These are phyloP conservation scores for Tachysurus fulvidraco DNA, from an alignment of 2,113 vertebrate species.

Conservation along the genomic window DNA sequence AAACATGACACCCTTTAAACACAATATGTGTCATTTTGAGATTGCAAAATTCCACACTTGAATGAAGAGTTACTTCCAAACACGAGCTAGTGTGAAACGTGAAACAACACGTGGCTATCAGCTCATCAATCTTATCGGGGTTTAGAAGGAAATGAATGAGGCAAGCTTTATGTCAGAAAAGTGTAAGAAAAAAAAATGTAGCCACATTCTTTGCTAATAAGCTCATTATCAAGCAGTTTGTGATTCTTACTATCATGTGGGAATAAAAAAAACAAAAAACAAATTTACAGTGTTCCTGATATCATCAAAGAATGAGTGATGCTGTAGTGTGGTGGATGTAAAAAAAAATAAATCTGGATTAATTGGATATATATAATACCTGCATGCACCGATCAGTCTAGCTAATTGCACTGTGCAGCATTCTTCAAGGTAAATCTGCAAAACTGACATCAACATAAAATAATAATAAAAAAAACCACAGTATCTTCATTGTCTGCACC, in stretches of 20 bases:
- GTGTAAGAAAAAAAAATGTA: background rate
- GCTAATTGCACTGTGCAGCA: constrained; percentile 67
- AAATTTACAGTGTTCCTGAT: constrained; percentile 49
- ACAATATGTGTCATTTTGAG: constrained; percentile 23
- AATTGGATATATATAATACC: constrained; percentile 63
- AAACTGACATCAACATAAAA: constrained; percentile 33
- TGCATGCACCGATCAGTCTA: constrained; percentile 77
- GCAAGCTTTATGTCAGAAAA: background rate
- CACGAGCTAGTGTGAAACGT: background rate
- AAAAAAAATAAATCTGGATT: constrained; percentile 66
- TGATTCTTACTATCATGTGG: constrained; percentile 13
- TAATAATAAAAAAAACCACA: constrained; percentile 61
- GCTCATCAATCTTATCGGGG: constrained; percentile 1
- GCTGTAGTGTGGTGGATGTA: constrained; percentile 75
- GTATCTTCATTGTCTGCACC: constrained; percentile 67
- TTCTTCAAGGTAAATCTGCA: constrained; percentile 78
- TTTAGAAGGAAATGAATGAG: constrained; percentile 8
- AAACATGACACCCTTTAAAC: constrained; percentile 34
- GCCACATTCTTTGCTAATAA: background rate
- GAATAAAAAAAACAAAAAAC: background rate
- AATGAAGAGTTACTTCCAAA: constrained; percentile 23
- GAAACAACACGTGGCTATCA: constrained; percentile 8
- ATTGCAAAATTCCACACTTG: constrained; percentile 2
- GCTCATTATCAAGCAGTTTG: constrained; percentile 13
- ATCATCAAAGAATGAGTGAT: constrained; percentile 68